These are phyloP conservation scores for Rotaria magnacalcarata DNA, from an alignment of 2,888 invertebrate genomes.

Conservation along the genomic window DNA sequence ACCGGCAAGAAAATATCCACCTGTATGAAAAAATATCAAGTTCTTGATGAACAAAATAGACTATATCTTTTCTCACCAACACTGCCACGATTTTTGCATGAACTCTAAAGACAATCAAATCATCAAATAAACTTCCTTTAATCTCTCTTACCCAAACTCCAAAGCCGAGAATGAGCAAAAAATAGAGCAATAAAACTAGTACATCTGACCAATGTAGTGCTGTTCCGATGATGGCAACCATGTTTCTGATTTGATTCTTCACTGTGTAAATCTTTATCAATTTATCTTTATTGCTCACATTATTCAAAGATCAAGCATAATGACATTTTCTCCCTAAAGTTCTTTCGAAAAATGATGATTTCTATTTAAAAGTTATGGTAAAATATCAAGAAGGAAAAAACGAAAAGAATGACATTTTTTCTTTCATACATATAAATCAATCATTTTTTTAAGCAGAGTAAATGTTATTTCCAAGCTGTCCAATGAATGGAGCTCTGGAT, in stretches of 20 bases:
- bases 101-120: neutral
- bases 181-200: neutral
- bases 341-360: too few species aligned
- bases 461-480: neutral
- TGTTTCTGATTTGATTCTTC: neutral
- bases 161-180: neutral
- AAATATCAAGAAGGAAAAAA: neutral
- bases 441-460: neutral
- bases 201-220: conserved; percentile 13
- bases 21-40: conserved; percentile 31
- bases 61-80: neutral
- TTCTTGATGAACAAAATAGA: too few species aligned
- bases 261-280: neutral
- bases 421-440: neutral
- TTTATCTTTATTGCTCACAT: neutral
- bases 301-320: neutral
- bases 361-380: neutral
- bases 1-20: conserved; percentile 62
- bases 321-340: too few species aligned
- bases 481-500: neutral
- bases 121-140: neutral
- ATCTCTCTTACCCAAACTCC: neutral
- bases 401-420: neutral
- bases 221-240: neutral
- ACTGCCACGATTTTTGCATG: conserved; percentile 35